A percentile compares a stretch with the other conserved stretches of the same genome.
Evolutionary conservation across 2,113 vertebrate genomes (phyloP).

Genomic region (Ageneiosus marmoratus): DNA sequence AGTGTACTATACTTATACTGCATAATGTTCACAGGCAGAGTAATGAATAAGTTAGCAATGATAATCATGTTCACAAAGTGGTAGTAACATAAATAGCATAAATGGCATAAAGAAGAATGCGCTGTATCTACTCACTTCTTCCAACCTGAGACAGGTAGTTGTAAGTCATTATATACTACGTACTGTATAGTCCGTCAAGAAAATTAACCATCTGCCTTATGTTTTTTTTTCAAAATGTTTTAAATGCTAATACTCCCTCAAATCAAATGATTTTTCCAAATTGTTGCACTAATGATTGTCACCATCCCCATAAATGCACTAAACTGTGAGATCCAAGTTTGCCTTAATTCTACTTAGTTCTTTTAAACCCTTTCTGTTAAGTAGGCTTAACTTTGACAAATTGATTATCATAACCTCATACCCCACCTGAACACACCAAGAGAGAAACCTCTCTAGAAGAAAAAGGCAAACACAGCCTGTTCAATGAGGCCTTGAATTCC

Average conservation of each 20-base stretch:
- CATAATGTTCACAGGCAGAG: background rate
- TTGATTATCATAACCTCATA: slow-evolving; percentile 50
- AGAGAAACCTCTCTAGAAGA: slow-evolving; percentile 32
- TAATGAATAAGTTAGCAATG: background rate
- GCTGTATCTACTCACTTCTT: background rate
- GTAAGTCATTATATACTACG: too few relatives aligned
- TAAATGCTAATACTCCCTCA: background rate
- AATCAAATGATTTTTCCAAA: background rate
- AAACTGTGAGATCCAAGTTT: background rate
- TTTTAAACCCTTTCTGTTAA: slow-evolving; percentile 25
- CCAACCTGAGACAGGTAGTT: background rate
- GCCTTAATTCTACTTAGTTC: slow-evolving; percentile 20
- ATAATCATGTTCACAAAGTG: background rate
- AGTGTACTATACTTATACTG: background rate
- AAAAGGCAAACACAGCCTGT: slow-evolving; percentile 53
- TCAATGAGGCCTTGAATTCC: slow-evolving; percentile 65
- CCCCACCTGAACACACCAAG: slow-evolving; percentile 31
- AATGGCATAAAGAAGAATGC: background rate
- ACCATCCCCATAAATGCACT: background rate
- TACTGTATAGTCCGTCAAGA: background rate
- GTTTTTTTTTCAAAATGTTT: background rate
- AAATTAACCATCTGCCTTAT: background rate
- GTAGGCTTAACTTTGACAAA: slow-evolving; percentile 42
- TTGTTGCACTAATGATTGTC: background rate
- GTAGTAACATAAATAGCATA: too few relatives aligned